Conservation (phyloP, 1,140 invertebrate genomes). For the Aradophagus sp. region DNA sequence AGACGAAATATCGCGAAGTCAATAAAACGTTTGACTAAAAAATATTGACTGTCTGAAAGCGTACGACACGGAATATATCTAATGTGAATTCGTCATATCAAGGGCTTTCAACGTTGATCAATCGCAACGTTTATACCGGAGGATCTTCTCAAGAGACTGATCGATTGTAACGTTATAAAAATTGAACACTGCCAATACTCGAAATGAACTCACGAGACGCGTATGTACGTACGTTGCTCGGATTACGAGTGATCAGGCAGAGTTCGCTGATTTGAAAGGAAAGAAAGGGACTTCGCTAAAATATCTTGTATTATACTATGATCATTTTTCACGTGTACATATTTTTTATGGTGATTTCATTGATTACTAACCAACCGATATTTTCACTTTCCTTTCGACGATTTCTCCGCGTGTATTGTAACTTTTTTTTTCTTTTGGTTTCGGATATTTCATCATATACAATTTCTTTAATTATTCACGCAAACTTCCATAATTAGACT, state of each 20-base stretch:
- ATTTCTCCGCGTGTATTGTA: too few relatives aligned
- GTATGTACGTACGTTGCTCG: constrained; percentile 2
- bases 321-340: constrained; percentile 33
- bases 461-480: constrained; percentile 8
- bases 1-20: constrained; percentile 20
- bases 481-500: neutral
- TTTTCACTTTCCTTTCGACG: too few relatives aligned
- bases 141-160: constrained; percentile 54
- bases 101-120: constrained; percentile 54
- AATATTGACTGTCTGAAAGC: constrained; percentile 25
- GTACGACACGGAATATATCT: constrained; percentile 36
- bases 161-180: constrained; percentile 39
- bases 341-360: constrained; percentile 5
- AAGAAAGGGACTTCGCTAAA: constrained; percentile 11
- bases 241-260: constrained; percentile 1
- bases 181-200: constrained; percentile 42
- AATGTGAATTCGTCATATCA: constrained; percentile 57
- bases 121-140: constrained; percentile 41
- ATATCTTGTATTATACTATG: constrained; percentile 20
- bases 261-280: constrained; percentile 30
- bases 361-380: too few relatives aligned
- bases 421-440: too few relatives aligned
- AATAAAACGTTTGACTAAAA: constrained; percentile 29
- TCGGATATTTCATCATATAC: too few relatives aligned
- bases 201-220: constrained; percentile 24